A percentile compares a stretch with the other conserved stretches of the same genome.
Conservation (phyloP, 2,888 invertebrate genomes). For the Xestobium rufovillosum region DNA sequence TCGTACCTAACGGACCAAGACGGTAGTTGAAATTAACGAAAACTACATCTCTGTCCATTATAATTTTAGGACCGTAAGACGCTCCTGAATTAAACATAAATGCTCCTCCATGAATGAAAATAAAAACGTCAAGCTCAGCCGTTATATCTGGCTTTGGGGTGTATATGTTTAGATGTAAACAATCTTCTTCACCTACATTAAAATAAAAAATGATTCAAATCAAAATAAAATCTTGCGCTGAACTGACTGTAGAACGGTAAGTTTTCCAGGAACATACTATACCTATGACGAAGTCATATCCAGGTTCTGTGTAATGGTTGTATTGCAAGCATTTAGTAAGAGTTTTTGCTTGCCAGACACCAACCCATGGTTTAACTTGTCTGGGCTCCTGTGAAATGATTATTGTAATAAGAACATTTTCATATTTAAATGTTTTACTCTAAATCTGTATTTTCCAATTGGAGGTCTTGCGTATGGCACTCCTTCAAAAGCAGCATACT, state of each 20-base stretch:
- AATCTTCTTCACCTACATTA: constrained; percentile 57
- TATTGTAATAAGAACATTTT: constrained; percentile 4
- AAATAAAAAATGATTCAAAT: constrained; percentile 13
- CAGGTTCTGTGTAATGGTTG: constrained; percentile 29
- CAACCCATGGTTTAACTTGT: constrained; percentile 52
- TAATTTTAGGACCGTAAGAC: constrained; percentile 48
- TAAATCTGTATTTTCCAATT: constrained; percentile 54
- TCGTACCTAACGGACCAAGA: constrained; percentile 58
- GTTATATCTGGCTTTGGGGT: constrained; percentile 46
- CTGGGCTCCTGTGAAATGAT: constrained; percentile 46
- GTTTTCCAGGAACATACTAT: constrained; percentile 9
- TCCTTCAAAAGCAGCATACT: constrained; percentile 55
- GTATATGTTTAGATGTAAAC: constrained; percentile 57
- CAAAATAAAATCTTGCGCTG: too few species aligned
- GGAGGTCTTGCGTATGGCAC: constrained; percentile 62
- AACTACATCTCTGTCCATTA: constrained; percentile 59
- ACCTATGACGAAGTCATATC: constrained; percentile 26
- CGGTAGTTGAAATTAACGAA: constrained; percentile 64
- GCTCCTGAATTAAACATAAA: constrained; percentile 59
- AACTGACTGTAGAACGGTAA: constrained; percentile 10
- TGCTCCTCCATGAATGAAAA: constrained; percentile 61
- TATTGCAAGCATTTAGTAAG: constrained; percentile 40
- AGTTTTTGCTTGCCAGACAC: constrained; percentile 59
- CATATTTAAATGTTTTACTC: constrained; percentile 30
- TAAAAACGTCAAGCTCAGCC: constrained; percentile 52